Conservation (phyloP, 2,888 invertebrate genomes). For the Anthophora plumipes region DNA sequence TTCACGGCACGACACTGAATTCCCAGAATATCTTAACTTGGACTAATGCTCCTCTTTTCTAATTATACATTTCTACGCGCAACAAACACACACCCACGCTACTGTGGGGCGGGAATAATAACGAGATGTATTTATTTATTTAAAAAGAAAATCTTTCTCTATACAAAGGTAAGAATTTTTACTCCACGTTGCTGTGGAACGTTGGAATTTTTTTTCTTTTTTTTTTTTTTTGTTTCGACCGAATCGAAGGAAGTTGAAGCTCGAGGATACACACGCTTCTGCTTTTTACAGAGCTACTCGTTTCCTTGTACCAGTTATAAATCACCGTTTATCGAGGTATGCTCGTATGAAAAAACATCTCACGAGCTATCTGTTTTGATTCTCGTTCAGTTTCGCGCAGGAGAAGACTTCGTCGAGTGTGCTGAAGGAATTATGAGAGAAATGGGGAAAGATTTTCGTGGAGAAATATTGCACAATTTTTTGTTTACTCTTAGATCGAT, state of each 20-base stretch:
- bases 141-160: background rate
- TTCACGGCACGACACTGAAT: constrained; percentile 67
- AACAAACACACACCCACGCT: constrained; percentile 25
- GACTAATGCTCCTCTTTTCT: constrained; percentile 68
- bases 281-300: background rate
- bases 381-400: background rate
- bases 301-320: too few relatives aligned
- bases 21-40: constrained; percentile 70
- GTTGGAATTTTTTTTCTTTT: background rate
- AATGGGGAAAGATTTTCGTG: background rate
- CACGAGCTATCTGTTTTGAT: background rate
- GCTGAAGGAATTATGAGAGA: background rate
- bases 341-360: background rate
- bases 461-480: background rate
- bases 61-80: constrained; percentile 59
- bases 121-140: background rate
- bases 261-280: background rate
- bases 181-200: background rate
- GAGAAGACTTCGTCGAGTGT: background rate
- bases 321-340: background rate
- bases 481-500: too few relatives aligned
- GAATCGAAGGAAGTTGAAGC: too few relatives aligned
- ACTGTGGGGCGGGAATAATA: background rate
- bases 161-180: too few relatives aligned
- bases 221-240: too few relatives aligned